Conservation (phyloP, 2,888 invertebrate species). For the Plebejus anna region DNA sequence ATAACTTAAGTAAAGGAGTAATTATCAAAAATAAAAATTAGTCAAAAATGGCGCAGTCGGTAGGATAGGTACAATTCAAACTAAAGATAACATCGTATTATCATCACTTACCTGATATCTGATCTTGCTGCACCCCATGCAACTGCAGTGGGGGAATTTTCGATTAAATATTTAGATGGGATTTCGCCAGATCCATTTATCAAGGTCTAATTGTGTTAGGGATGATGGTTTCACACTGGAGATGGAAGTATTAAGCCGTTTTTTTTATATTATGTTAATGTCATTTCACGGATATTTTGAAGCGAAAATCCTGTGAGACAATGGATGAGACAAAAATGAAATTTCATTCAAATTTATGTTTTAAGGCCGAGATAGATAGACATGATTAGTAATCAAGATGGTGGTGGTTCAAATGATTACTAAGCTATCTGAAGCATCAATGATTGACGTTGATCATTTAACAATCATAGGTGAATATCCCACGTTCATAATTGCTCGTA, state of each 20-base stretch:
- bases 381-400: no score
- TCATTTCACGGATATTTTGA: constrained; percentile 41
- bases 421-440: no score
- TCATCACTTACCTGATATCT: constrained; percentile 36
- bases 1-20: background rate
- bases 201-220: constrained; percentile 74
- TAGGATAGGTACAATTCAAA: constrained; percentile 7
- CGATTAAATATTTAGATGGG: constrained; percentile 80
- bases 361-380: no score
- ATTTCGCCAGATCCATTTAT: constrained; percentile 78
- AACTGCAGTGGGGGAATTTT: constrained; percentile 65
- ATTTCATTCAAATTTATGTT: no score
- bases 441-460: no score
- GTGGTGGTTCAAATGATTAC: no score
- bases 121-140: constrained; percentile 38
- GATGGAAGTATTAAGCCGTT: constrained; percentile 53
- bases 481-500: no score
- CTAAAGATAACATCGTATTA: constrained; percentile 28
- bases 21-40: background rate
- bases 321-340: background rate
- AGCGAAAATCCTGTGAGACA: background rate
- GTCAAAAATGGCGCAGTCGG: background rate
- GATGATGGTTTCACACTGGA: constrained; percentile 56
- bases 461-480: no score
- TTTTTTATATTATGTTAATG: constrained; percentile 75